phyloP scores from a whole-genome alignment of 2,113 vertebrate species.

The Mus pahari region DNA sequence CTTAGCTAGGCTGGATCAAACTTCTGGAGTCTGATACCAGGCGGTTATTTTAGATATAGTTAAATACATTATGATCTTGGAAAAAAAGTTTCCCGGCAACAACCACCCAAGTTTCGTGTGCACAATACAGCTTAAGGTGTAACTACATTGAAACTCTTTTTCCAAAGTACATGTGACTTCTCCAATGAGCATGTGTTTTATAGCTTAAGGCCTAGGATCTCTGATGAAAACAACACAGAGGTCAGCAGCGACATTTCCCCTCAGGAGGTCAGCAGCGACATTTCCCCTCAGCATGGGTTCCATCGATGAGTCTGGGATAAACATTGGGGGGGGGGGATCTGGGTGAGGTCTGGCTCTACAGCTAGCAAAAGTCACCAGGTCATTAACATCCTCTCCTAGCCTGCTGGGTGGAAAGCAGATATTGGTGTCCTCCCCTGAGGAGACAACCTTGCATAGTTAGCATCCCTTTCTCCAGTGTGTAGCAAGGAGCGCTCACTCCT shows the following conservation, averaged over 20 bases:
- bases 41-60: neutral
- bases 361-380: neutral
- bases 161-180: neutral
- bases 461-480: neutral
- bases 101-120: neutral
- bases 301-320: neutral
- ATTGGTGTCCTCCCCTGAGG: neutral
- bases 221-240: neutral
- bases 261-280: too few relatives aligned
- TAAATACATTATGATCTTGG: neutral
- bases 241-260: neutral
- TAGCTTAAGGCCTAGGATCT: neutral
- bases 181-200: neutral
- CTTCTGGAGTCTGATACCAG: neutral
- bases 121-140: neutral
- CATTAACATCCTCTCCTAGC: neutral
- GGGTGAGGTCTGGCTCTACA: neutral
- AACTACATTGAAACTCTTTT: neutral
- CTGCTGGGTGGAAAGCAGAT: neutral
- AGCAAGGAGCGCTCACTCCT: neutral
- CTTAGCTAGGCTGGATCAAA: neutral
- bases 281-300: neutral
- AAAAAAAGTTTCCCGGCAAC: neutral
- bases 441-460: neutral
- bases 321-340: neutral